Evolutionary conservation across 2,797 vertebrate species (phyloP).

Genomic region (Darevskia mixta): DNA sequence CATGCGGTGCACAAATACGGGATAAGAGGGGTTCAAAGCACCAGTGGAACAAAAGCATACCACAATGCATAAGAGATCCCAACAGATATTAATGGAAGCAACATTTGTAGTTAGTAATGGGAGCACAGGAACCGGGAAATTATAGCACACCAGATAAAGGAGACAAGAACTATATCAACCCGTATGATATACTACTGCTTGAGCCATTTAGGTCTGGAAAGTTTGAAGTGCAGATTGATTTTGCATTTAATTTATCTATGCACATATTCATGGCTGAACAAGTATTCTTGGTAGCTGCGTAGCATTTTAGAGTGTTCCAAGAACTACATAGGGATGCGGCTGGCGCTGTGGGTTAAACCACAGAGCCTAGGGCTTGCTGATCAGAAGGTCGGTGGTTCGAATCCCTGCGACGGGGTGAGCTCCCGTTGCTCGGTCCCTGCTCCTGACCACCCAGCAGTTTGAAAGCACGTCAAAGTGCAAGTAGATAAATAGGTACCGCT

Average conservation of each 20-base stretch:
- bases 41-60: slow-evolving; percentile 41
- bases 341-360: too few species aligned
- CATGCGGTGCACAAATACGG: slow-evolving; percentile 14
- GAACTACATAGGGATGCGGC: too few species aligned
- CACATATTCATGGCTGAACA: slow-evolving; percentile 1
- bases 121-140: slow-evolving; percentile 51
- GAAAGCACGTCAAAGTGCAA: too few species aligned
- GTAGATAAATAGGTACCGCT: too few species aligned
- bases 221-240: slow-evolving; percentile 48
- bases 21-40: neutral
- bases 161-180: slow-evolving; percentile 46
- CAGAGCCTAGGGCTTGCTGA: too few species aligned
- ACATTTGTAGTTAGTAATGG: slow-evolving; percentile 9
- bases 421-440: too few species aligned
- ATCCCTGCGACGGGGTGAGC: too few species aligned
- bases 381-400: too few species aligned
- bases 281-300: neutral
- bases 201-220: slow-evolving; percentile 43
- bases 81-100: slow-evolving; percentile 44
- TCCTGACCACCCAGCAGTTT: too few species aligned
- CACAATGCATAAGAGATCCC: slow-evolving; percentile 34
- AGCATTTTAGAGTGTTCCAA: neutral
- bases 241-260: slow-evolving; percentile 62
- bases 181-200: neutral
- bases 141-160: slow-evolving; percentile 40